Base-by-base conservation (phyloP, 2,113 vertebrate genomes). In the Oncorhynchus nerka region DNA sequence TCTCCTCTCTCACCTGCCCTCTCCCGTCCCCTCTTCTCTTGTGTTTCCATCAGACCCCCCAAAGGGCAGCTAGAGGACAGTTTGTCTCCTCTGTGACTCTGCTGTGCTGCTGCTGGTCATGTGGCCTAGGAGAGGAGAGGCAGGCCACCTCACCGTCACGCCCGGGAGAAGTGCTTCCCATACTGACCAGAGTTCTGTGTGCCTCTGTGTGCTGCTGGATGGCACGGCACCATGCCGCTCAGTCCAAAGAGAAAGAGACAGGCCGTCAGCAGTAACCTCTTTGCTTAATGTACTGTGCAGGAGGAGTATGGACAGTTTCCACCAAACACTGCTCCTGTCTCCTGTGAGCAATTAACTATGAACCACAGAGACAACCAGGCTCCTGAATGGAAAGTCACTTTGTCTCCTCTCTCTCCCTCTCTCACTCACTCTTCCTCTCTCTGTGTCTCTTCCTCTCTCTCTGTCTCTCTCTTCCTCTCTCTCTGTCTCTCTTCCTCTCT, bases 321-420 rank as follows among this genome's bases (percentile, higher is more conserved):
- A 75, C 51, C 76, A 71, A 68, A 61, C 78, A 24, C 57, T 39
- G 78, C 70, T 75, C 70, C 74, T 75, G 74, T 22, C 70, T 75
- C 74, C 74, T 75, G 74, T 22, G 62, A 57, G 74, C 74, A 70
- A 75, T 80, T 71, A 80, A 45, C 28, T 39, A 39, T 34, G 12
- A 30, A 39, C 13, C 22, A 20, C 51, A 51, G 70, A 26, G 26
- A 61, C 73, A 75, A 72, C 75, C 11, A 51, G 45, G 61, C 76
- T 68, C 68, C 49, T 4, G 16, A 55, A 79, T 82, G 81, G 77
- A 82, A 82, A 79, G 78, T 76, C 74, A 65, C 74, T 79, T 70
- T 51, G 51, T 32, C 64, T 55, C 59, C 59, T 22, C 20, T 62
- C 15, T 62, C 20, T 24, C 12, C 3, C 19, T 55, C 20, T 62